These are phyloP conservation scores for Patella ulyssiponensis DNA, from an alignment of 2,888 invertebrate species.

Conservation along the genomic window DNA sequence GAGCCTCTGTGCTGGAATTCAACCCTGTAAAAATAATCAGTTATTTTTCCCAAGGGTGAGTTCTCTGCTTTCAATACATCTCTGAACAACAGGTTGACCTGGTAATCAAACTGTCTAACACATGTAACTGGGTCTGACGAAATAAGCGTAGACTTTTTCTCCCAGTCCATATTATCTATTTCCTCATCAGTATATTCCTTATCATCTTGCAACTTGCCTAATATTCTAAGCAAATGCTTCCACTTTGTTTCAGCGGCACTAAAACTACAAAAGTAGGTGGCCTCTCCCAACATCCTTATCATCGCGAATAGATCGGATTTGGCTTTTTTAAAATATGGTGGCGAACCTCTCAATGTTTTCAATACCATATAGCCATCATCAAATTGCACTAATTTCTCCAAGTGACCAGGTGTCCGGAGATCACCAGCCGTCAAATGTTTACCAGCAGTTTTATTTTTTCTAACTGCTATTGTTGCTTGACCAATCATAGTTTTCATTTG, in stretches of 20 bases:
- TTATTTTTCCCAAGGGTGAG: constrained; percentile 30
- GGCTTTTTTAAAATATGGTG: constrained; percentile 1
- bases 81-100: constrained; percentile 40
- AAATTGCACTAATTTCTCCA: too few species aligned
- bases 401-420: too few species aligned
- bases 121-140: constrained; percentile 47
- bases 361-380: too few species aligned
- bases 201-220: too few species aligned
- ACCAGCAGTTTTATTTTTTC: too few species aligned
- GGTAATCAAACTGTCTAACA: constrained; percentile 46
- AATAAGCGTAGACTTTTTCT: constrained; percentile 39
- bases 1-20: constrained; percentile 55
- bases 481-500: too few species aligned
- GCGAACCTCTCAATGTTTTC: constrained; percentile 25
- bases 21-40: constrained; percentile 24
- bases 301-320: too few species aligned
- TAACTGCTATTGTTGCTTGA: too few species aligned
- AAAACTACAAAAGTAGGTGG: constrained; percentile 37
- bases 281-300: constrained; percentile 42
- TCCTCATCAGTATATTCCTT: constrained; percentile 25
- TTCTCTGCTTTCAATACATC: constrained; percentile 17
- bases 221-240: too few species aligned
- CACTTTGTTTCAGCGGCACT: constrained; percentile 29
- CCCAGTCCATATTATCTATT: constrained; percentile 29
- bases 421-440: too few species aligned